These are phyloP conservation scores for Mormyrus iriodes DNA, from an alignment of 2,113 vertebrate genomes.

Conservation along the genomic window DNA sequence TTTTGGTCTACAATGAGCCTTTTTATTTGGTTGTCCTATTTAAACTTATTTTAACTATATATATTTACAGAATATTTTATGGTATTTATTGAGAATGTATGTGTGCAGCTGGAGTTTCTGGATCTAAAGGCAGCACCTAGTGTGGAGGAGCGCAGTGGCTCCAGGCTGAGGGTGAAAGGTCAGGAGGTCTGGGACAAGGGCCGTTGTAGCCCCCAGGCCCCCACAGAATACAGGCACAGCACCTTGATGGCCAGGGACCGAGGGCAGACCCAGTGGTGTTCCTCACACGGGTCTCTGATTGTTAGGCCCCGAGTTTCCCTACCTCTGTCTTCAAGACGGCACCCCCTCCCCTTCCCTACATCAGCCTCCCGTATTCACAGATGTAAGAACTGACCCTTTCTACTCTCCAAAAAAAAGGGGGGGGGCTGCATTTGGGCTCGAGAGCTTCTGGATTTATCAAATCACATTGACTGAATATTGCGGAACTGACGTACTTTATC, in stretches of 20 bases:
- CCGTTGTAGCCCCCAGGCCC: conserved; percentile 40
- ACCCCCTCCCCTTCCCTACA: not conserved
- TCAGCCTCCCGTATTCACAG: not conserved
- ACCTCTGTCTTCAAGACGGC: not conserved
- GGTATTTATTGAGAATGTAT: conserved; percentile 69
- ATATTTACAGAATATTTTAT: conserved; percentile 65
- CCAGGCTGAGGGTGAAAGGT: conserved; percentile 26
- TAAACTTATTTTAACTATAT: conserved; percentile 56
- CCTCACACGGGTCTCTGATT: not conserved
- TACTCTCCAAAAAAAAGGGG: not conserved
- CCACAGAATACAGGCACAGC: conserved; percentile 36
- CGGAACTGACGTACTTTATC: conserved; percentile 34
- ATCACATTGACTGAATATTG: not conserved
- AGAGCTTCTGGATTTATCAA: not conserved
- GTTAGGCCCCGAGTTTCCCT: not conserved
- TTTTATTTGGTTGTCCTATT: conserved; percentile 68
- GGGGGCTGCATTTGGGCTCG: not conserved
- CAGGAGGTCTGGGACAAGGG: not conserved
- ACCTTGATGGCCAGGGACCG: conserved; percentile 14
- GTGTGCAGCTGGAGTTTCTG: conserved; percentile 56
- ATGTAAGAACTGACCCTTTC: not conserved
- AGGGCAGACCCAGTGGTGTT: conserved; percentile 3
- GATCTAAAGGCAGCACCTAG: conserved; percentile 43
- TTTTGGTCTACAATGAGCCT: conserved; percentile 60
- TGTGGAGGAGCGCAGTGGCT: conserved; percentile 40